These are phyloP conservation scores for Aleiodes leptofemur DNA, from an alignment of 2,888 invertebrate genomes.

Conservation along the genomic window DNA sequence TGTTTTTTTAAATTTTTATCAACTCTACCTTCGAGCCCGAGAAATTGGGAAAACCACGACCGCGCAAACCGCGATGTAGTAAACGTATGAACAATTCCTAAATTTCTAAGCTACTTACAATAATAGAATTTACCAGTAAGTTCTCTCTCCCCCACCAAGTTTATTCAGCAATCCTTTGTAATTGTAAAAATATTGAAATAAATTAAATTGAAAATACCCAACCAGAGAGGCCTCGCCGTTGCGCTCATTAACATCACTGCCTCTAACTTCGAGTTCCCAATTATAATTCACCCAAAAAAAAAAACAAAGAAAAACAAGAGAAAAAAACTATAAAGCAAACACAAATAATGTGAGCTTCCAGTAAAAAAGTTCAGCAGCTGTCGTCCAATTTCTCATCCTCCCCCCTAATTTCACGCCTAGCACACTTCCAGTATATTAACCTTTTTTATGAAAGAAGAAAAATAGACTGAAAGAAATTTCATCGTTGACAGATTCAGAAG, in stretches of 20 bases:
- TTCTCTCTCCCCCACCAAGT: constrained; percentile 55
- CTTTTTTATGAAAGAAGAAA: constrained; percentile 6
- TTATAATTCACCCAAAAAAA: constrained; percentile 11
- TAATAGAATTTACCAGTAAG: constrained; percentile 61
- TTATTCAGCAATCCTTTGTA: constrained; percentile 54
- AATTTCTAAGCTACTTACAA: constrained; percentile 61
- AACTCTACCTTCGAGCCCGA: constrained; percentile 13
- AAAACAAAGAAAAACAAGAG: background rate
- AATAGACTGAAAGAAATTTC: no score
- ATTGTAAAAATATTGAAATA: constrained; percentile 10
- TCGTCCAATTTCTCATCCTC: constrained; percentile 52
- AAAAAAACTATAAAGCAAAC: constrained; percentile 2
- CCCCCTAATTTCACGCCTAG: constrained; percentile 35
- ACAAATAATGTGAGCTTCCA: constrained; percentile 48
- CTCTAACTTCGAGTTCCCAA: background rate
- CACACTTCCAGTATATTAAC: constrained; percentile 5
- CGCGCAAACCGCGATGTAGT: background rate
- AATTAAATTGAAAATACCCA: constrained; percentile 22
- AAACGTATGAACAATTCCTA: constrained; percentile 59
- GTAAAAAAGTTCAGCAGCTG: constrained; percentile 58
- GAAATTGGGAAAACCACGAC: background rate
- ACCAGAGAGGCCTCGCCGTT: background rate
- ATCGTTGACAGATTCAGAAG: no score
- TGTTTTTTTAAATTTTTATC: background rate
- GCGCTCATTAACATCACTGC: constrained; percentile 6